Base-by-base conservation (phyloP, 1,140 invertebrate species). In the Neoseiulus cucumeris region DNA sequence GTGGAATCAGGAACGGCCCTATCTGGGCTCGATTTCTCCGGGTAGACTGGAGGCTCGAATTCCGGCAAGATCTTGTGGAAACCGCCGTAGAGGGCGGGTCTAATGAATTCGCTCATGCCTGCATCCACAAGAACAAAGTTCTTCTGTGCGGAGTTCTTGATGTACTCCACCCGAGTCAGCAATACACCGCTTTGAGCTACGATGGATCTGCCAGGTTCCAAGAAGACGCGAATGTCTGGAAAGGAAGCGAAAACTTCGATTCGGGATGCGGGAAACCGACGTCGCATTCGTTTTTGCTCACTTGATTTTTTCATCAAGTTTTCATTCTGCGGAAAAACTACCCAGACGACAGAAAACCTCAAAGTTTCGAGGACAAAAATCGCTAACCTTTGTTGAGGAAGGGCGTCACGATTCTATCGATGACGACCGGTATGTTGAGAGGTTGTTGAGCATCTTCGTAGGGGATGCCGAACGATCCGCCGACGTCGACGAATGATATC, bases 141-240 rank as follows among this genome's bases (percentile, higher is more conserved):
- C 45, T 69, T 70, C 9, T 42, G 28, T 0, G 66, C 47, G 0
- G 42, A 64, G 2, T 28, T 72, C 9, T 64, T 68, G 0, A 71
- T 69, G 42, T 74, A 66, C 14, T 68, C 64, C 1, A 78, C 72
- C 66, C 76, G 73, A 0, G 73, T 75, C 69, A 79, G 70, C 6
- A 79, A 64, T 1, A 76, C 65, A 29, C 70, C 76, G 1, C 76
- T 70, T 69, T 78, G 73, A 12, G 72, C 78, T 28, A 78, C 69
- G 39, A 79, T 55, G 17, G 71, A 71, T 33, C 76, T 67, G 7
- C 77, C 77, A 1, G 77, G 77, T 68, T 79, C 77, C 0, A 78
- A 44, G 28, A 78, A 45, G 28, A 18, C 12, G 7, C 17, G 42
- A 9, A 39, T 39, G 9, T 39, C 33, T 39, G 33, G n/a, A n/a